Evolutionary conservation across 1,140 invertebrate genomes (phyloP).

Genomic region (Limonius californicus): DNA sequence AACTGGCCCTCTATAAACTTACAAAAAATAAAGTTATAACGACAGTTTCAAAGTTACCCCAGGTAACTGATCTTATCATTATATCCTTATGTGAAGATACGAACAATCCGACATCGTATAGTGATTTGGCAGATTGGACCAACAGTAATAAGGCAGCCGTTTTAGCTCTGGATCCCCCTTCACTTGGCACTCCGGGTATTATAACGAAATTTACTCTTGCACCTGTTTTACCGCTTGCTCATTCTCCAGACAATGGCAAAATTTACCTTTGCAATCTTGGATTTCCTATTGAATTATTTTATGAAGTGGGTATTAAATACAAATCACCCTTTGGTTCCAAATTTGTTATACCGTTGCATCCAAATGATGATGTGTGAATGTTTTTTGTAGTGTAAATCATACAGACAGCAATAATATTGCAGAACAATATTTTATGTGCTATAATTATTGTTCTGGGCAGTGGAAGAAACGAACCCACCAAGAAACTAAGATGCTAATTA

Average conservation of each 20-base stretch:
- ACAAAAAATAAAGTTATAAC: slow-evolving; percentile 56
- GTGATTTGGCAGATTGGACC: slow-evolving; percentile 59
- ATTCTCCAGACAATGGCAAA: slow-evolving; percentile 67
- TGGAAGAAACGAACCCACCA: too few relatives aligned
- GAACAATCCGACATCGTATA: slow-evolving; percentile 44
- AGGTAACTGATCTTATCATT: slow-evolving; percentile 65
- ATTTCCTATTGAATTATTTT: slow-evolving; percentile 73
- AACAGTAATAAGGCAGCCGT: slow-evolving; percentile 71
- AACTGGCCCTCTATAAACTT: slow-evolving; percentile 61
- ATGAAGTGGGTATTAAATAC: slow-evolving; percentile 74
- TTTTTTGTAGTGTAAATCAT: too few relatives aligned
- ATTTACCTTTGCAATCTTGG: slow-evolving; percentile 84
- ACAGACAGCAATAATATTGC: too few relatives aligned
- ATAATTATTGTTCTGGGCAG: too few relatives aligned
- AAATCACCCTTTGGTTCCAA: slow-evolving; percentile 85
- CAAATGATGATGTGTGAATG: slow-evolving; percentile 45
- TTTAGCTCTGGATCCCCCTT: slow-evolving; percentile 76
- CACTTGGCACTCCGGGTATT: slow-evolving; percentile 61
- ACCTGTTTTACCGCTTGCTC: slow-evolving; percentile 71
- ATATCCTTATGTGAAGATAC: slow-evolving; percentile 58
- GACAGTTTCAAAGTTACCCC: slow-evolving; percentile 55
- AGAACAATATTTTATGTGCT: too few relatives aligned
- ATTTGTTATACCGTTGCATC: slow-evolving; percentile 81
- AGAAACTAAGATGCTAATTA: too few relatives aligned
- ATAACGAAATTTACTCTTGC: slow-evolving; percentile 71